Evolutionary conservation across 2,888 invertebrate species (phyloP), one percentile per base, ranked within the genome.

Genomic region (Mylabris sibirica): DNA sequence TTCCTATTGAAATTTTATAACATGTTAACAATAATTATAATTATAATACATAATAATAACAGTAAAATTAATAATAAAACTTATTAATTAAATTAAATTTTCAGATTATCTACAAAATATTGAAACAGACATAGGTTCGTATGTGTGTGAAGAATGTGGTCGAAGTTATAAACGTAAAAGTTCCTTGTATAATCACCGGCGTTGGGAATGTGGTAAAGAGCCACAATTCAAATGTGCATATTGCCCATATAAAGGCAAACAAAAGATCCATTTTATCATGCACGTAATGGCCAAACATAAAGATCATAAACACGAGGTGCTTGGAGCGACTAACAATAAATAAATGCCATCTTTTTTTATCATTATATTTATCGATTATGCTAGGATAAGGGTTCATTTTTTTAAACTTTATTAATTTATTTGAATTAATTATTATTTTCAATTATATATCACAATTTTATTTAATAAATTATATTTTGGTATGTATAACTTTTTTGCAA

Each of bases 141-240:
- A 65, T 66, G 67, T 88, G 72, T 91, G 91, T 84, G 87, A 87
- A 75, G 87, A 87, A 74, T 94, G 94, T 82, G 91, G 91, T 68
- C 93, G 93, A 85, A 89, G 89, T 69, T 94, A 94, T 87, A 90
- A 90, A 82, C 89, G 90, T 83, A 91, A 90, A 80, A 90, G 91
- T 72, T 91, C 91, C 24, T 84, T 92, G 68, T 90, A 89, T 67
- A 75, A 75, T 64, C 75, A 75, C 62, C 66, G 65, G 60, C 75
- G 77, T 63, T 78, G 77, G 77, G 78, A 77, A 63, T 79, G 79
- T 60, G 79, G 78, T 1, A 78, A 76, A 62, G 79, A 79, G 66
- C 78, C 79, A 0, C 78, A 78, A 67, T 78, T 79, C 63, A 75
- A 74, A 64, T 79, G 74, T 71, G 60, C 70, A 6, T 80, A 78